Conservation (phyloP, 2,113 vertebrate genomes). For the Anhinga rufa region DNA sequence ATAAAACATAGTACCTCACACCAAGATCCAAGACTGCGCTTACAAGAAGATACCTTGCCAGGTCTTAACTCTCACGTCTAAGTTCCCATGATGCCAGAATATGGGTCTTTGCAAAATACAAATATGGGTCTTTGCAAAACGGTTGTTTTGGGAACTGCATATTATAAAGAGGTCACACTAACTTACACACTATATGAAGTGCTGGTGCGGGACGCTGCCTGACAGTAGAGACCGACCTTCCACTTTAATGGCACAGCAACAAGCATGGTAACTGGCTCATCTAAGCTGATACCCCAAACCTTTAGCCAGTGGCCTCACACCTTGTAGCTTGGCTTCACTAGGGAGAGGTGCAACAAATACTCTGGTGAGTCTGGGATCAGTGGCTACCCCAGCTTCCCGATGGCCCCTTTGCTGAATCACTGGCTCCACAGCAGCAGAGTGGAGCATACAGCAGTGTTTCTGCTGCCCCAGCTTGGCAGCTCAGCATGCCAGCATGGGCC, state of each 20-base stretch:
- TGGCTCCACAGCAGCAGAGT: background rate
- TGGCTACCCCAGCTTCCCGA: background rate
- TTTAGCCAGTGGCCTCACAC: background rate
- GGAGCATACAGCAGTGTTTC: background rate
- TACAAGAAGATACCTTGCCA: background rate
- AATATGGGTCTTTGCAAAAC: background rate
- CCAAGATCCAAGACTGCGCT: background rate
- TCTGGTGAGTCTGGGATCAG: no score
- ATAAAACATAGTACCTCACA: background rate
- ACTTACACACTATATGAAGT: background rate
- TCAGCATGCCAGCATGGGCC: background rate
- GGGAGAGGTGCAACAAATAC: background rate
- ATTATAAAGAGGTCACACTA: background rate
- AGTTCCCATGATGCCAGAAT: background rate
- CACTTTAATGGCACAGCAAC: background rate
- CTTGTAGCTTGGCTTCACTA: background rate
- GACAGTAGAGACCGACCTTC: background rate
- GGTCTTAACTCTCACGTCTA: background rate
- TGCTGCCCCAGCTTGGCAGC: background rate
- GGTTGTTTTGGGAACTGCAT: background rate
- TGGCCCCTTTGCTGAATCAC: background rate
- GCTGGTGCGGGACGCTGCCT: background rate
- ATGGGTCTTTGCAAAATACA: background rate
- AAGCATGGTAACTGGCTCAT: fast-evolving
- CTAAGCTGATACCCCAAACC: background rate